Conservation (phyloP, 2,113 vertebrate genomes). For the cattle (Bos taurus) region ARS-UCD2.0 NC_037338.1:21253501-21254000, state of each 20-base stretch:
- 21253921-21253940: background rate
- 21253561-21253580: constrained; percentile 42
- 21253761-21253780: background rate
- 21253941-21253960: background rate
- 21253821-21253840: background rate
- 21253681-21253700: background rate
- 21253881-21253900: background rate
- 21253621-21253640: background rate
- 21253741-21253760: background rate
- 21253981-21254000: background rate
- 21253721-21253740: background rate
- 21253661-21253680: background rate
- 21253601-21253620: background rate
- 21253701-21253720: background rate
- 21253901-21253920: background rate
- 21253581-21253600: constrained; percentile 40
- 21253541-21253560: constrained; percentile 44
- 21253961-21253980: background rate
- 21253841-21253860: background rate
- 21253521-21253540: constrained; percentile 4
- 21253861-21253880: background rate
- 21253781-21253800: background rate
- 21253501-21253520: constrained; percentile 29
- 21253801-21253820: background rate
- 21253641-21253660: background rate